Evolutionary conservation across 2,888 invertebrate genomes (phyloP).

Genomic region (Dexiosoma caninum): DNA sequence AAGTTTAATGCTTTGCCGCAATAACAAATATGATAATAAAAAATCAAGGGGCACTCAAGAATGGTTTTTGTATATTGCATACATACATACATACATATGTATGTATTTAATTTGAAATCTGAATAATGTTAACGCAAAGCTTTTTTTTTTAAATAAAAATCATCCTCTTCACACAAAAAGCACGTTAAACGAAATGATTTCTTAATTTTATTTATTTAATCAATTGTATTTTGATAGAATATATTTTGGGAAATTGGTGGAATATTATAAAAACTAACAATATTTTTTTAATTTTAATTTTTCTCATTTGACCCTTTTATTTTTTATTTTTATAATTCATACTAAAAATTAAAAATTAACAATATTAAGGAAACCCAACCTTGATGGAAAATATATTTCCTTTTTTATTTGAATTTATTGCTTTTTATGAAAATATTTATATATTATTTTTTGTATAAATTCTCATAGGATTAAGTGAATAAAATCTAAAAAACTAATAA

Average conservation of each 20-base stretch:
- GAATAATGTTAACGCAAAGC: slow-evolving; percentile 39
- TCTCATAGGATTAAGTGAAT: too few relatives aligned
- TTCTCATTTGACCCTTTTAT: too few relatives aligned
- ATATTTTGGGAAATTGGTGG: too few relatives aligned
- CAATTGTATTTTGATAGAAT: too few relatives aligned
- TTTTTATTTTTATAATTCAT: too few relatives aligned
- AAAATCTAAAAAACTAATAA: too few relatives aligned
- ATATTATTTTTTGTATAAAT: background rate
- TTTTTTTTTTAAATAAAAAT: slow-evolving; percentile 16
- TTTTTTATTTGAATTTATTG: slow-evolving; percentile 19
- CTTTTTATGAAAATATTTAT: slow-evolving; percentile 26
- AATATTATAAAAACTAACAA: too few relatives aligned
- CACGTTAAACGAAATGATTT: slow-evolving; percentile 49
- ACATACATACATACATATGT: background rate
- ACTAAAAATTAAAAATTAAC: too few relatives aligned
- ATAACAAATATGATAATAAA: background rate
- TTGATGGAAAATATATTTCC: background rate
- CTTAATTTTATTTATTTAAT: background rate
- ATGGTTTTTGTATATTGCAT: slow-evolving; percentile 18
- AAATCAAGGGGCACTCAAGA: slow-evolving; percentile 34
- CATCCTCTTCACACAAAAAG: slow-evolving; percentile 47
- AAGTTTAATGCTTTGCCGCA: slow-evolving; percentile 44
- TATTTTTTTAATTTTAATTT: too few relatives aligned
- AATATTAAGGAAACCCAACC: too few relatives aligned
- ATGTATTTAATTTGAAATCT: slow-evolving; percentile 11